Conservation (phyloP, 2,797 vertebrate genomes). For the Ptychobarbus kaznakovi region DNA sequence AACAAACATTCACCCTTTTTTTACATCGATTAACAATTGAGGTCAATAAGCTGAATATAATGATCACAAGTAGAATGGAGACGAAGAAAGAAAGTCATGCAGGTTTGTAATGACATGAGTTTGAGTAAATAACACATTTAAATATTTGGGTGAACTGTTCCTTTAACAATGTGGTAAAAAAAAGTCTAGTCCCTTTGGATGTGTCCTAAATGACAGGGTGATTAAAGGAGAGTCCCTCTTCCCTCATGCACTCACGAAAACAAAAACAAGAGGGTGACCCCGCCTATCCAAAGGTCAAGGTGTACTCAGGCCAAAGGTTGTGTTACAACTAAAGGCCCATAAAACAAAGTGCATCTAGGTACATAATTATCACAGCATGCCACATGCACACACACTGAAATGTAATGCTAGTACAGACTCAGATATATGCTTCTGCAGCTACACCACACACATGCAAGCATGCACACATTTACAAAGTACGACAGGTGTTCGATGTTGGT, state of each 20-base stretch:
- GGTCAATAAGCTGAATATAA: neutral
- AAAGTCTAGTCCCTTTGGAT: neutral
- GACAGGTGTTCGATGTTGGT: conserved; percentile 28
- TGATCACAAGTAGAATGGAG: neutral
- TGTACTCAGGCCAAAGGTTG: conserved; percentile 76
- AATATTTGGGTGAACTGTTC: neutral
- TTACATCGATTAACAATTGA: neutral
- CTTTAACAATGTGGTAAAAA: neutral
- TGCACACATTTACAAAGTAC: conserved; percentile 42
- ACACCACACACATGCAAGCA: conserved; percentile 30
- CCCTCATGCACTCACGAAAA: conserved; percentile 38
- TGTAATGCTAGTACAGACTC: neutral
- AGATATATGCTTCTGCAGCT: neutral
- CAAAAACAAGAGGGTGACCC: conserved; percentile 52
- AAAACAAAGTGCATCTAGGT: conserved; percentile 83
- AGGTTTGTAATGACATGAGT: neutral
- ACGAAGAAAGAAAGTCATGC: too few relatives aligned
- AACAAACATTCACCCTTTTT: neutral
- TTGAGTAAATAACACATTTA: neutral
- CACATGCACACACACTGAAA: conserved; percentile 15
- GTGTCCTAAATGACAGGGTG: neutral
- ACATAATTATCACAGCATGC: conserved; percentile 23
- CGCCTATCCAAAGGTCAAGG: conserved; percentile 64
- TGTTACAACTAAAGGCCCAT: conserved; percentile 75
- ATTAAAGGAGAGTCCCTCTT: conserved; percentile 26